Percentiles rank a stretch among this genome's conserved stretches.
phyloP scores from a whole-genome alignment of 2,888 invertebrate species.

The Drosophila silvestris region DNA sequence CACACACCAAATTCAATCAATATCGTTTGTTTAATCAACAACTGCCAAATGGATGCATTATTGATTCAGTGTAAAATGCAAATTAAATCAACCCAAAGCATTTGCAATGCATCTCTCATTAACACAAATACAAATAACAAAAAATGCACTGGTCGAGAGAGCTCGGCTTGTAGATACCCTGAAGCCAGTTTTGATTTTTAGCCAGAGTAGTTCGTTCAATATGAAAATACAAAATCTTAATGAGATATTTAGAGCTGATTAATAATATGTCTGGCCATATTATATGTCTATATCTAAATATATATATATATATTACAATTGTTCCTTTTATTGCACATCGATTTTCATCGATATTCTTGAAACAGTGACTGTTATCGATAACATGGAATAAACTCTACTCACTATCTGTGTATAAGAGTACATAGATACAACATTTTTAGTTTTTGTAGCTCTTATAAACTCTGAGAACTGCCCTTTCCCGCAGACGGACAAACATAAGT shows the following conservation, averaged over 20 bases:
- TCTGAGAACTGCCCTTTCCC: background rate
- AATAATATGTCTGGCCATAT: background rate
- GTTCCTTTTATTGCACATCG: background rate
- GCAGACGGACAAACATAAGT: background rate
- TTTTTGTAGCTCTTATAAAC: too few relatives aligned
- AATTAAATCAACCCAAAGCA: background rate
- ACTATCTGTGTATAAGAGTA: background rate
- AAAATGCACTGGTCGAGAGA: background rate
- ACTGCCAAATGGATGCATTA: background rate
- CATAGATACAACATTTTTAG: too few relatives aligned
- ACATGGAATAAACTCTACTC: background rate
- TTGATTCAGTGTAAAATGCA: slow-evolving; percentile 4
- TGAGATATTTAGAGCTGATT: background rate
- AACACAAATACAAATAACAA: background rate
- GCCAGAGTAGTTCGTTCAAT: background rate
- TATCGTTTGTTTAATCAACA: slow-evolving; percentile 23
- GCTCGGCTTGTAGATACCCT: background rate
- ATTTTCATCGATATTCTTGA: background rate
- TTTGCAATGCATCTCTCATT: slow-evolving; percentile 9
- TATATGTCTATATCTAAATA: accelerated
- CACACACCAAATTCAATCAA: slow-evolving; percentile 7
- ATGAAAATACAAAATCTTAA: background rate
- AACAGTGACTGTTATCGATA: background rate
- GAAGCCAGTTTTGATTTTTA: background rate
- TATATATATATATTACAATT: background rate